These are phyloP conservation scores for Balearica regulorum DNA, from an alignment of 2,797 vertebrate species.

Conservation along the genomic window DNA sequence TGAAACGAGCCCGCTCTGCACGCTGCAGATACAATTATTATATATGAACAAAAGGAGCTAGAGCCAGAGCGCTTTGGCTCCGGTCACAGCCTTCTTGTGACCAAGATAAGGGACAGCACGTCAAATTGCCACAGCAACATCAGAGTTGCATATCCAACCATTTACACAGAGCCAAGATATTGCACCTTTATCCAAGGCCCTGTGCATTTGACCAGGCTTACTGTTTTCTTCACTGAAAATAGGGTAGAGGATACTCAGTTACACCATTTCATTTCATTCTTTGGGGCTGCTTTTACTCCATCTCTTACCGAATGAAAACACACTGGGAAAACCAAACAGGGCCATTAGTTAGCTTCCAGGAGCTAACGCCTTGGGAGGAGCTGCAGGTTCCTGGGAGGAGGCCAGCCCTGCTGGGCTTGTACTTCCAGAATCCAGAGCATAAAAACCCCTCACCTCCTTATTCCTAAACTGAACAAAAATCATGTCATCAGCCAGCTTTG, in stretches of 20 bases:
- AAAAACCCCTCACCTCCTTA: not conserved
- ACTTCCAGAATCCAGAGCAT: not conserved
- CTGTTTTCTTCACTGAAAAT: not conserved
- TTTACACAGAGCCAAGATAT: not conserved
- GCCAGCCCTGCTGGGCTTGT: not conserved
- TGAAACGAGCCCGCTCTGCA: not conserved
- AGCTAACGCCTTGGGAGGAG: not conserved
- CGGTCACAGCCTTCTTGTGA: not conserved
- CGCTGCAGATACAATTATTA: slow-evolving; percentile 16
- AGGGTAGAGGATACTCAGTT: not conserved
- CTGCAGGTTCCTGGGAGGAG: not conserved
- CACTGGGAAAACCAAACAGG: not conserved
- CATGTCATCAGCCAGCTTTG: not conserved
- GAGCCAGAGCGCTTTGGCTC: not conserved
- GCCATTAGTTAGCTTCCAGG: not conserved
- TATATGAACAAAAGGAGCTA: slow-evolving; percentile 21
- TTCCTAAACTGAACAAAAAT: not conserved
- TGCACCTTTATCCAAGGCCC: not conserved
- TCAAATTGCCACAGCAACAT: not conserved
- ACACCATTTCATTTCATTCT: not conserved
- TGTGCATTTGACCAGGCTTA: not conserved
- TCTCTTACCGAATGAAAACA: not conserved
- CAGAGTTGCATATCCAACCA: not conserved
- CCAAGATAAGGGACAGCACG: slow-evolving; percentile 2
- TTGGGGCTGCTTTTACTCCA: not conserved